A percentile compares a stretch with the other conserved stretches of the same genome.
phyloP scores from a whole-genome alignment of 2,888 invertebrate species.

The Odontomyia ornata region DNA sequence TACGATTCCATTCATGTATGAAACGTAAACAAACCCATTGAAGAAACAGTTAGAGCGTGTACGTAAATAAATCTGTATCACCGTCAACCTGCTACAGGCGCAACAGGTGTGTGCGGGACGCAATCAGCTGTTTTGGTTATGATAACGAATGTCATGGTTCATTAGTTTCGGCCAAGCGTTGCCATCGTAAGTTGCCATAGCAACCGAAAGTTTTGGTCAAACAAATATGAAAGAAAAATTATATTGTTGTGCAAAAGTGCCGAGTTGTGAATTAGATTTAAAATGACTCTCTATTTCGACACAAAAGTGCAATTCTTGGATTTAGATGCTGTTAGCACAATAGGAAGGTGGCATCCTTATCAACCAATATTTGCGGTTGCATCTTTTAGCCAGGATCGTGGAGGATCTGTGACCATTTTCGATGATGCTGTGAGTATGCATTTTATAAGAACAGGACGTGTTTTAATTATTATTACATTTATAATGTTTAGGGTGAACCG shows the following conservation, averaged over 20 bases:
- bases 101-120: background rate
- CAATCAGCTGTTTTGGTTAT: constrained; percentile 4
- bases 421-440: constrained; percentile 77
- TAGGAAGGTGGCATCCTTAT: constrained; percentile 83
- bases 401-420: constrained; percentile 88
- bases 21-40: too few relatives aligned
- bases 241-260: background rate
- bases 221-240: constrained; percentile 3
- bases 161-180: too few relatives aligned
- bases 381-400: constrained; percentile 86
- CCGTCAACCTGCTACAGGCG: too few relatives aligned
- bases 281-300: constrained; percentile 86
- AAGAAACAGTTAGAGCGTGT: too few relatives aligned
- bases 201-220: constrained; percentile 19
- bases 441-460: background rate
- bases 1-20: too few relatives aligned
- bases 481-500: constrained; percentile 72
- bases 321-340: constrained; percentile 79
- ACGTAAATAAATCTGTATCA: too few relatives aligned
- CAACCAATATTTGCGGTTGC: constrained; percentile 85
- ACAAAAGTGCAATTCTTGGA: constrained; percentile 82
- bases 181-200: constrained; percentile 5
- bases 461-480: background rate
- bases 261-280: constrained; percentile 13
- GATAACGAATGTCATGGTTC: background rate